Base-by-base conservation (phyloP, 2,888 invertebrate genomes). In the Dryobota labecula region DNA sequence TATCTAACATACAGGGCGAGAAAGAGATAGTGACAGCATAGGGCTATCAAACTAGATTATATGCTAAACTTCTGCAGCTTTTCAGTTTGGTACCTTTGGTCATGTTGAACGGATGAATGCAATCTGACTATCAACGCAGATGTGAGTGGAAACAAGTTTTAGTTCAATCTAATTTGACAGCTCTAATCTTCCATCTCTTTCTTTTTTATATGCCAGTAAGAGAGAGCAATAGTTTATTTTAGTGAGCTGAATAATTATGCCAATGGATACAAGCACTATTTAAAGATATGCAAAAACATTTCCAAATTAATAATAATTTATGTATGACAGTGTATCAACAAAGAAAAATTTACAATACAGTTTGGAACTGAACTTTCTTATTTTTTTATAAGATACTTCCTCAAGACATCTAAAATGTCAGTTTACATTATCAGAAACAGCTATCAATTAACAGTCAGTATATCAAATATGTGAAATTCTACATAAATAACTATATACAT, bases 221-320 rank as follows among this genome's bases (percentile, higher is more conserved):
- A 54, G 20, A 71, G 36, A 72, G 47, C 60, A 60, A 56, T 78
- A 49, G 4, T 30, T 54, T 38, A 15, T 69, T 49, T 30, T 2
- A 5, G 20, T 18, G 11, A 58, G 2, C 13, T 38, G n/a, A 47
- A 47, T 45, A 30, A 33, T 45, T 9, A 57, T 27, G 43, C n/a
- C 6, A 51, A 27, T 18, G 9, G 9, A 36, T n/a, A 53, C 24
- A 58, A n/a, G 33, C 53, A 63, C 47, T 27, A 45, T 41, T 78
- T 30, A 8, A 41, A 27, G 13, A 63, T 56, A 27, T n/a, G 58
- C 30, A 76, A 64, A 76, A 60, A 24, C 6, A 41, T 64, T 49
- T 60, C 20, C 20, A 41, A 76, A n/a, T n/a, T n/a, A 81, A 30
- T 47, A 2, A 64, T 67, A 49, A 53, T 84, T 72, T 60, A 68